Evolutionary conservation across 2,113 vertebrate genomes (phyloP), one percentile per base, ranked within the genome.

Genomic region (Bungarus multicinctus): DNA sequence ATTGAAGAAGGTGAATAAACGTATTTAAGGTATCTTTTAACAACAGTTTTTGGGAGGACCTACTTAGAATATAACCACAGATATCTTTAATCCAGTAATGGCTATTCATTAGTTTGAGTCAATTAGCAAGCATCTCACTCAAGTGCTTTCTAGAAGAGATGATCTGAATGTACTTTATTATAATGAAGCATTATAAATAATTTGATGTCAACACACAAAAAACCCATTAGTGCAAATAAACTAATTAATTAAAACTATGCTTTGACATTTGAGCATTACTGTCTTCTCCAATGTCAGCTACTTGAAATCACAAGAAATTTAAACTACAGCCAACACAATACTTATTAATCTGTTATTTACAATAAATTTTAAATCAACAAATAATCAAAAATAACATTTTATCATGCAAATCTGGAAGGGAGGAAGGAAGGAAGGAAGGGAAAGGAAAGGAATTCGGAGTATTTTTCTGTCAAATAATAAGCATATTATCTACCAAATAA

Each of bases 221-320:
- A 89, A 25, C 43, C 53, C 27, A 27, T 93, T n/a, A 95, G 89
- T 43, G 89, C 4, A 91, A 93, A 93, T 11, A 8, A 39, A 60
- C 90, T 88, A 55, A 90, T 85, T 92, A 23, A 90, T 23, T 16
- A 81, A n/a, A 85, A 8, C 34, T 88, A 53, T 50, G 20, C 20
- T 3, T 47, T 11, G 20, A 3, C 23, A 89, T 23, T 34, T 55
- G 25, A 3, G 0, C n/a, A 8, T 3, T 43, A 91, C 91, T 91
- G 45, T 16, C 88, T 54, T 91, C 22, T 53, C 14, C 43, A 39
- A 2, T 0, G 8, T 55, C 30, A 92, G 90, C 55, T n/a, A 5
- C 8, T 39, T 0, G 0, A 30, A 34, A n/a, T 93, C 39, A 89
- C 74, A n/a, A 89, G 14, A 45, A 30, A 90, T 58, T 34, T 4